phyloP scores from a whole-genome alignment of 2,797 vertebrate species.

The Coracias cyanogaster region DNA sequence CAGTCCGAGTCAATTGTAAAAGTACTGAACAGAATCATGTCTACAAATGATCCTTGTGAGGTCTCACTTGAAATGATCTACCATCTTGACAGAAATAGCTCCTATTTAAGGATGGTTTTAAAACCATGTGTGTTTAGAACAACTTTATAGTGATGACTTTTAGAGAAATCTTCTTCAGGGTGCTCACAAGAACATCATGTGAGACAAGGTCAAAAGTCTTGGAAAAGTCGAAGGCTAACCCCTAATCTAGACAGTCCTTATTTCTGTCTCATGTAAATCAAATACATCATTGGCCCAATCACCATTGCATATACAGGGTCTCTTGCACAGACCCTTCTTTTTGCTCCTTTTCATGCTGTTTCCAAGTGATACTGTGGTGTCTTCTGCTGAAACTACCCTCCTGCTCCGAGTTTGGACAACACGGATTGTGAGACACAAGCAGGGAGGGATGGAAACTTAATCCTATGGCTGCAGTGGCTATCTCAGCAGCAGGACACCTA shows the following conservation, averaged over 20 bases:
- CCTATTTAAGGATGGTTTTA: not conserved
- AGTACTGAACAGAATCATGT: not conserved
- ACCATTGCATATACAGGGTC: not conserved
- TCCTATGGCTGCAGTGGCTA: not conserved
- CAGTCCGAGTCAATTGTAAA: not conserved
- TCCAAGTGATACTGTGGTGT: not conserved
- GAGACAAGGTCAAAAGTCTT: not conserved
- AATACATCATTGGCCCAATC: rapidly evolving
- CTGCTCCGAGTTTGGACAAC: not conserved
- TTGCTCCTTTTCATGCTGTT: not conserved
- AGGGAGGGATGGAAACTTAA: not conserved
- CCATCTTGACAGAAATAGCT: not conserved
- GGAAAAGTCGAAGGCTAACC: not conserved
- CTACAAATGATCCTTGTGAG: rapidly evolving
- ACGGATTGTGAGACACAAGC: not conserved
- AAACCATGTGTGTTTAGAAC: not conserved
- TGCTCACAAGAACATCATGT: rapidly evolving
- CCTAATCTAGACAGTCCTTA: not conserved
- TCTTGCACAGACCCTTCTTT: not conserved
- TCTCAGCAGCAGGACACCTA: not conserved
- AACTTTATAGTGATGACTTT: not conserved
- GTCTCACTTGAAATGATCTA: not conserved
- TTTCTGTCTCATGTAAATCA: not conserved
- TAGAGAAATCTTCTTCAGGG: not conserved
- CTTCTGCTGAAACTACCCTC: not conserved